Percentiles rank a stretch among this genome's conserved stretches.
Conservation (phyloP, 2,888 invertebrate species). For the Dichetophora obliterata region DNA sequence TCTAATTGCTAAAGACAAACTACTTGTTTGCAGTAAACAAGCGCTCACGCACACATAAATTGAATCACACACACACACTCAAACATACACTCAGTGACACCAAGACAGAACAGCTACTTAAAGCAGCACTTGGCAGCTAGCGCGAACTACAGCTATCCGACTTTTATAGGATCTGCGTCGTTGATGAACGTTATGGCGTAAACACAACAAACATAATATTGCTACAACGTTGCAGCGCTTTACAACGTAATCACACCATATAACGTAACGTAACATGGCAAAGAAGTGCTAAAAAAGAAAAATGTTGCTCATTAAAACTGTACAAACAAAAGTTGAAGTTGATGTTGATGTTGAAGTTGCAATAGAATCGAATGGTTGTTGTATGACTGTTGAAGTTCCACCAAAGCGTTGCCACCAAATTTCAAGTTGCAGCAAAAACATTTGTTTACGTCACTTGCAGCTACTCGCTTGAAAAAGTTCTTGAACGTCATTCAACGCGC, state of each 20-base stretch:
- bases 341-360: neutral
- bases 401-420: too few species aligned
- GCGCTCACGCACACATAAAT: neutral
- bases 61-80: neutral
- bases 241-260: neutral
- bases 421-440: neutral
- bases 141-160: neutral
- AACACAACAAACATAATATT: neutral
- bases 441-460: constrained; percentile 11
- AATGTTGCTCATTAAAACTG: constrained; percentile 38
- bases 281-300: constrained; percentile 30
- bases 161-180: too few species aligned
- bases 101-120: constrained; percentile 6
- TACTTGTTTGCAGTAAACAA: neutral
- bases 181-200: neutral
- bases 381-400: neutral
- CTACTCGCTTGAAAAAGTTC: neutral
- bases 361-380: neutral
- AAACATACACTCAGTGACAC: neutral
- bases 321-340: neutral
- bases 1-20: constrained; percentile 37
- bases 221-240: neutral
- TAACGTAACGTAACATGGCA: neutral
- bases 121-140: neutral
- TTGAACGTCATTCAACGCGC: neutral